Percentiles rank a stretch among this genome's conserved stretches.
These are phyloP conservation scores for Falco berigora DNA, from an alignment of 2,797 vertebrate genomes.

Conservation along the genomic window DNA sequence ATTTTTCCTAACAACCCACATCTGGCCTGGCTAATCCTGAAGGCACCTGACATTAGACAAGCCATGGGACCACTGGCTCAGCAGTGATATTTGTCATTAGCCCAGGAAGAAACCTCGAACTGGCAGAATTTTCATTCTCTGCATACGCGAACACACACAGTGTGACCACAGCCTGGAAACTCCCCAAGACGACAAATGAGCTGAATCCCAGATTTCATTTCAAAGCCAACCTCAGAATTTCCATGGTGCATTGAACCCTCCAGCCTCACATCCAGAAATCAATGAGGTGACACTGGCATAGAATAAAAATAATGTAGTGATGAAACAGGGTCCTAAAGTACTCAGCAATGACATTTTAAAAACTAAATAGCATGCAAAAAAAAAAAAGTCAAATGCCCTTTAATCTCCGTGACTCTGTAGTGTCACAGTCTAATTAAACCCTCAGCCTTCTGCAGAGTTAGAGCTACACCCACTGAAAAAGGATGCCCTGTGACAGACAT, in stretches of 20 bases:
- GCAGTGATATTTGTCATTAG: conserved; percentile 43
- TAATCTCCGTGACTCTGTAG: not conserved
- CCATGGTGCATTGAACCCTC: conserved; percentile 37
- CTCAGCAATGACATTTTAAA: conserved; percentile 11
- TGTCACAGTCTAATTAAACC: not conserved
- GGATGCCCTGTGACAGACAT: not conserved
- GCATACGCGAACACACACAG: conserved; percentile 58
- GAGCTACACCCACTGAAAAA: not conserved
- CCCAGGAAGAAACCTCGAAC: conserved; percentile 59
- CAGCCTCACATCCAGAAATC: conserved; percentile 35
- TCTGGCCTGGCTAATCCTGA: conserved; percentile 48
- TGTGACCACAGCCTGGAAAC: conserved; percentile 62
- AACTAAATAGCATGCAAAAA: not conserved
- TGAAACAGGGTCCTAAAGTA: not conserved
- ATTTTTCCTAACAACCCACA: conserved; percentile 31
- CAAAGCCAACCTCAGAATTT: conserved; percentile 61
- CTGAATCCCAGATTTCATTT: conserved; percentile 62
- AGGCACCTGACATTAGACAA: conserved; percentile 52
- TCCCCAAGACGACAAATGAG: conserved; percentile 55
- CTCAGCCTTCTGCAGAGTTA: not conserved
- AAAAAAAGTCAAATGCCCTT: not conserved
- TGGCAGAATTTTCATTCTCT: conserved; percentile 58
- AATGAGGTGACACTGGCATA: conserved; percentile 51
- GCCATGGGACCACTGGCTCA: conserved; percentile 27
- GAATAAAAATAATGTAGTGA: conserved; percentile 46